Conservation (phyloP, 2,797 vertebrate genomes). For the Bovichtus diacanthus region DNA sequence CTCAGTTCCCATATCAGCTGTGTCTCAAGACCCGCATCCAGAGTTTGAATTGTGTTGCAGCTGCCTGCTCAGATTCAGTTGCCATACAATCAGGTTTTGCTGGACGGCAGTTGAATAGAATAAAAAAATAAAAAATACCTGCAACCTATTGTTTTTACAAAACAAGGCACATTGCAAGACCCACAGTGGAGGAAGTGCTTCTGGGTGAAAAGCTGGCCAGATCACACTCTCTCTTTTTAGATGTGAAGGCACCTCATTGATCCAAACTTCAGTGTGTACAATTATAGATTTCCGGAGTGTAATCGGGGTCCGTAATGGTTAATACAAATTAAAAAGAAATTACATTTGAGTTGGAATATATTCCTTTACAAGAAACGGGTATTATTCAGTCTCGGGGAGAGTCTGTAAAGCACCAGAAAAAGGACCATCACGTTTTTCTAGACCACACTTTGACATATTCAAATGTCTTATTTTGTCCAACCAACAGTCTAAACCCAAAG, state of each 20-base stretch:
- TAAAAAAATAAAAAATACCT: neutral
- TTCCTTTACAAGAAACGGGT: slow-evolving; percentile 6
- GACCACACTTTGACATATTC: neutral
- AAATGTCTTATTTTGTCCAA: neutral
- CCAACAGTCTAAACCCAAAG: neutral
- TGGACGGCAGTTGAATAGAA: neutral
- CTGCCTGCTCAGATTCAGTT: slow-evolving; percentile 33
- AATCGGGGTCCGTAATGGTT: neutral
- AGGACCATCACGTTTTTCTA: neutral
- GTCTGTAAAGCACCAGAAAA: neutral
- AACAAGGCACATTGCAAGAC: neutral
- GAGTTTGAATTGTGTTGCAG: slow-evolving; percentile 21
- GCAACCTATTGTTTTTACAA: neutral
- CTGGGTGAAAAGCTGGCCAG: neutral
- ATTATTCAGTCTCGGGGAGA: slow-evolving; percentile 4
- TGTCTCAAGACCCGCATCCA: slow-evolving; percentile 16
- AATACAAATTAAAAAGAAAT: neutral
- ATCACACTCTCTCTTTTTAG: neutral
- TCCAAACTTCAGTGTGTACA: neutral
- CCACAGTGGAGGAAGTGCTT: neutral
- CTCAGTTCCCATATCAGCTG: slow-evolving; percentile 33
- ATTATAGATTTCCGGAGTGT: neutral
- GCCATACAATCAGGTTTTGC: neutral
- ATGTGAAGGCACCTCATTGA: neutral
- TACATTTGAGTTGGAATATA: neutral